Conservation (phyloP, 64 coral and sea anemone species). For the Acropora tenuis region DNA sequence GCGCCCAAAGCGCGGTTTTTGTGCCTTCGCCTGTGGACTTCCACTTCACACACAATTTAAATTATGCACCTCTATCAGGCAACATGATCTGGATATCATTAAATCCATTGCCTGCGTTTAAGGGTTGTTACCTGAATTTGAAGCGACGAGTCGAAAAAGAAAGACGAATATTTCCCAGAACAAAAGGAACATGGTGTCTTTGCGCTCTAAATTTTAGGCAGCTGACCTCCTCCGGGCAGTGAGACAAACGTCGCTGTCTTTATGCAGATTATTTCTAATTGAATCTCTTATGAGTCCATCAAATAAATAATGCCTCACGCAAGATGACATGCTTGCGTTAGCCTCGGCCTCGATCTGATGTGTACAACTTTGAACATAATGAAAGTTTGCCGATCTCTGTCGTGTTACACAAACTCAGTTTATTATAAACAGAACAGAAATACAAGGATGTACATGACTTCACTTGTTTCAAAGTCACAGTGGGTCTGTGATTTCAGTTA, state of each 20-base stretch:
- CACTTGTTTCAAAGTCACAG: background rate
- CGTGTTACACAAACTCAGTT: no score
- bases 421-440: background rate
- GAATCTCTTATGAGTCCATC: background rate
- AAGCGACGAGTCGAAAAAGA: background rate
- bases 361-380: background rate
- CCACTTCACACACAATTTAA: background rate
- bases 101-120: background rate
- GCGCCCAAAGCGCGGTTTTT: background rate
- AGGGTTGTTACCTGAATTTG: background rate
- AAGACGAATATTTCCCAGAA: constrained; percentile 5
- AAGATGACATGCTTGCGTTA: background rate
- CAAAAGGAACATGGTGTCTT: background rate
- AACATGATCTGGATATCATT: background rate
- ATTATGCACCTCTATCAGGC: background rate
- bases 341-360: background rate
- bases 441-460: background rate
- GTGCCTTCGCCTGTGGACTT: background rate
- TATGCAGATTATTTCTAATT: constrained; percentile 19
- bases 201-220: background rate
- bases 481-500: background rate
- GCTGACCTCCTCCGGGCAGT: background rate
- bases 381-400: no score
- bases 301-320: background rate
- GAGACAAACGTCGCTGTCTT: background rate